phyloP scores from a whole-genome alignment of 1,140 invertebrate genomes.

The Hormaphis cornu region DNA sequence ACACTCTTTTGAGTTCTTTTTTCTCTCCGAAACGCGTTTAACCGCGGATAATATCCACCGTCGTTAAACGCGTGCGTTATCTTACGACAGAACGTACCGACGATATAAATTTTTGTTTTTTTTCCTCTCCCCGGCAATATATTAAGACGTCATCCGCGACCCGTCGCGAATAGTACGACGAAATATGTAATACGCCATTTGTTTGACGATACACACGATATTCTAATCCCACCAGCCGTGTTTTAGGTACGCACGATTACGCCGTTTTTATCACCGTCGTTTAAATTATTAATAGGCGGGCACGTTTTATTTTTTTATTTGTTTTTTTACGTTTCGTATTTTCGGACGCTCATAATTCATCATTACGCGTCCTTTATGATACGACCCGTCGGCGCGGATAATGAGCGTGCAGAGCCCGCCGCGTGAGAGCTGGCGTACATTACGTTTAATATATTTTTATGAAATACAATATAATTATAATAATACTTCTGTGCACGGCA shows the following conservation, averaged over 20 bases:
- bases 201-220: too few relatives aligned
- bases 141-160: constrained; percentile 22
- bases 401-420: not conserved
- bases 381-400: constrained; percentile 8
- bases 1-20: not conserved
- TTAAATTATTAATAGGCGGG: constrained; percentile 20
- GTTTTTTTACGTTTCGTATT: not conserved
- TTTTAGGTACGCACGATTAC: too few relatives aligned
- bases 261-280: not conserved
- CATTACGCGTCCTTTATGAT: constrained; percentile 28
- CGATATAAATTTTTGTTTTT: too few relatives aligned
- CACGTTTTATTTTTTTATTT: not conserved
- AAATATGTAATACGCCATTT: too few relatives aligned
- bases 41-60: not conserved
- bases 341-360: constrained; percentile 21
- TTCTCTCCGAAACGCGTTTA: not conserved
- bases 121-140: too few relatives aligned
- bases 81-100: too few relatives aligned
- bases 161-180: too few relatives aligned
- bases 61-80: too few relatives aligned
- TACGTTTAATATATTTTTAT: too few relatives aligned
- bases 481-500: too few relatives aligned
- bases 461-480: too few relatives aligned
- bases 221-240: not conserved
- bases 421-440: not conserved